phyloP scores from a whole-genome alignment of 2,797 vertebrate species.

The Crypturellus tataupa region DNA sequence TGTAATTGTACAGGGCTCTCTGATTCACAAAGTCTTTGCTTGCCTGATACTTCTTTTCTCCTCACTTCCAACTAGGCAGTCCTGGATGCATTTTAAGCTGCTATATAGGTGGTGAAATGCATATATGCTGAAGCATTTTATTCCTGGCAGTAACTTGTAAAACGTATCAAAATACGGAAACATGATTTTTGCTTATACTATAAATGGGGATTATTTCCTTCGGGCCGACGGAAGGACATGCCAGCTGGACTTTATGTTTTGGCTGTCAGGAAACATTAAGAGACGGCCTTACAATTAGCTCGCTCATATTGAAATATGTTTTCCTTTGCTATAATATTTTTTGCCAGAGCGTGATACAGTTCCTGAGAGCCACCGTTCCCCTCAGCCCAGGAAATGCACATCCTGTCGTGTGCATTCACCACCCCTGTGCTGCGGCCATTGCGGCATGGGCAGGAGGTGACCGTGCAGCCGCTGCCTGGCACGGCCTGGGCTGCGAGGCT shows the following conservation, averaged over 20 bases:
- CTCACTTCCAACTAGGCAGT: slow-evolving; percentile 30
- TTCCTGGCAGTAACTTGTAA: slow-evolving; percentile 45
- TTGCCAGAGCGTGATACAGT: slow-evolving; percentile 49
- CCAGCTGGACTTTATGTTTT: slow-evolving; percentile 71
- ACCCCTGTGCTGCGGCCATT: background rate
- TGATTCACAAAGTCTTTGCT: slow-evolving; percentile 67
- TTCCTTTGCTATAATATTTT: slow-evolving; percentile 44
- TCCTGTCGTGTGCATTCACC: background rate
- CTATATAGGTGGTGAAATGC: slow-evolving; percentile 59
- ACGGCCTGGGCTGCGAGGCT: background rate
- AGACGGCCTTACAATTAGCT: slow-evolving; percentile 76
- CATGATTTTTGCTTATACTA: slow-evolving; percentile 64
- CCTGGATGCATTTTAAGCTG: slow-evolving; percentile 35
- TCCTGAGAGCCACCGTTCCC: slow-evolving; percentile 50
- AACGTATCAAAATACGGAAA: slow-evolving; percentile 36
- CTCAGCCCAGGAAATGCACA: background rate
- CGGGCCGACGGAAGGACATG: slow-evolving; percentile 57
- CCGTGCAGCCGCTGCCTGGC: background rate
- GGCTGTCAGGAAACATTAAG: slow-evolving; percentile 54
- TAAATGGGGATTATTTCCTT: slow-evolving; percentile 72
- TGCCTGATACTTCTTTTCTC: slow-evolving; percentile 28
- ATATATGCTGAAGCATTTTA: slow-evolving; percentile 40
- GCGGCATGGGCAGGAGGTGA: background rate
- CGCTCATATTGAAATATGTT: slow-evolving; percentile 65
- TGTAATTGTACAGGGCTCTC: slow-evolving; percentile 75